Base-by-base conservation (phyloP, 2,797 vertebrate species). In the Sebastes minor region DNA sequence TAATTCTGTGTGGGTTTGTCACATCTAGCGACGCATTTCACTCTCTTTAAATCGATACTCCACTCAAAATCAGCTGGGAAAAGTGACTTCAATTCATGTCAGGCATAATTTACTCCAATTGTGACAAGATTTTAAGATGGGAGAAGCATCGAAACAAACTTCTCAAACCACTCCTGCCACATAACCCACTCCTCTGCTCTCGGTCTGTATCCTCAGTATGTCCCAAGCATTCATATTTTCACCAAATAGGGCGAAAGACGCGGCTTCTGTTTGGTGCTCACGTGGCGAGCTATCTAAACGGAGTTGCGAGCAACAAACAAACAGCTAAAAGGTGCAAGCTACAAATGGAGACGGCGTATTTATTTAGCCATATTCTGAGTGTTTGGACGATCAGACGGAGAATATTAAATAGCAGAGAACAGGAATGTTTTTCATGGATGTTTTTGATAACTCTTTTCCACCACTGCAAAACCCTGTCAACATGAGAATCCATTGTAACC, bases 231-330 rank as follows among this genome's bases (percentile, higher is more conserved):
- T 84, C 80, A 46, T 38, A 81, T 78, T 85, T 80, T 81, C 74
- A 81, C 86, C 80, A 76, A 73, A 82, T 65, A 82, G 76, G 86
- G 81, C 5, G 1, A 86, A 78, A 71, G 62, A 55, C 10, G 27
- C 53, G 1, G 66, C 63, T 75, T 69, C 59, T 66, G 65, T 78
- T 71, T 83, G 57, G 76, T 57, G 56, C 56, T 83, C 75, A 52
- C n/a, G 4, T 60, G 71, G 32, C 25, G 7, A 5, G 16, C 6
- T 35, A 5, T 76, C 46, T 33, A 77, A 74, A 76, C 10, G 6
- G 2, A 70, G 27, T 8, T 38, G 32, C 14, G 13, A 35, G 52
- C 33, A 53, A 83, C 81, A 82, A 86, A 87, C 73, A 66, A 84
- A 81, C 60, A 1, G 38, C 30, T 56, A n/a, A n/a, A 49, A 46